Evolutionary conservation across 2,797 vertebrate species (phyloP).

Genomic region (Microctenopoma steveboyesi): DNA sequence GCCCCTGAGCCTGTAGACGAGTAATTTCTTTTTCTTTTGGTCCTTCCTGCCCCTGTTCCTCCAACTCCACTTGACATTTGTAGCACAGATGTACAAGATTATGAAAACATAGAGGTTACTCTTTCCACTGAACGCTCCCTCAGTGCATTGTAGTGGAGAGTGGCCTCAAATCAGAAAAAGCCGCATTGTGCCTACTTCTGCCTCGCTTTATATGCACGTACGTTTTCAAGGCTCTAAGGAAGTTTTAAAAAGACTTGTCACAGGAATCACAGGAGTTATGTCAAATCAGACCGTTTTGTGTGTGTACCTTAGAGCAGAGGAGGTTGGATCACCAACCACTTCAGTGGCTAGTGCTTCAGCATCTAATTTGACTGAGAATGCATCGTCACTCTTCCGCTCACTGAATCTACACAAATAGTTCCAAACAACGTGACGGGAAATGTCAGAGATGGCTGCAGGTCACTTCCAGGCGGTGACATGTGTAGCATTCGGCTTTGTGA

Average conservation of each 20-base stretch:
- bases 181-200: background rate
- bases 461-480: background rate
- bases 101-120: background rate
- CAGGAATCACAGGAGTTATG: background rate
- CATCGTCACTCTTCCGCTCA: background rate
- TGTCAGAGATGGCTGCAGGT: background rate
- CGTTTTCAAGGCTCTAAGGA: background rate
- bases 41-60: background rate
- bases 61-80: background rate
- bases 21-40: no score
- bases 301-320: no score
- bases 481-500: background rate
- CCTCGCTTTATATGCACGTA: background rate
- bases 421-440: background rate
- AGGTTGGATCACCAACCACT: no score
- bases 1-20: no score
- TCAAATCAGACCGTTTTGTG: no score
- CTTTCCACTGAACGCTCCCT: background rate
- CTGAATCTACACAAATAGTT: background rate
- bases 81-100: background rate
- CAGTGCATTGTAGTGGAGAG: background rate
- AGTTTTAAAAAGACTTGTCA: background rate
- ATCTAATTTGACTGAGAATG: no score
- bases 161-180: background rate
- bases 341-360: no score